Conservation (phyloP, 2,113 vertebrate genomes). For the Columba livia region DNA sequence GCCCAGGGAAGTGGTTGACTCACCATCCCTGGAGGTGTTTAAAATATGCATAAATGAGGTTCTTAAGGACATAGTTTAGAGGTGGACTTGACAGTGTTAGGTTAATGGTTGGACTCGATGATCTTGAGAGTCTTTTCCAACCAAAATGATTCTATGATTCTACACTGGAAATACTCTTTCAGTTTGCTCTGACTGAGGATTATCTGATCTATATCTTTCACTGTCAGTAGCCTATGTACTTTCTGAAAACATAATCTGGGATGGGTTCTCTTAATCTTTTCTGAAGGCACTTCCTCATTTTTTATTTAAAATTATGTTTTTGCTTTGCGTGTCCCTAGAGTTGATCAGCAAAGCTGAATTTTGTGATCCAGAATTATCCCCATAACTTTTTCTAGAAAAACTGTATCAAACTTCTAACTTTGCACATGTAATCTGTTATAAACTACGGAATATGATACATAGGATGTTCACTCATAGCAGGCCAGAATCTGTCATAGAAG, state of each 20-base stretch:
- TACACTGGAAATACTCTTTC: not conserved
- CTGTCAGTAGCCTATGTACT: rapidly evolving
- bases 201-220: not conserved
- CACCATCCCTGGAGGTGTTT: too few species aligned
- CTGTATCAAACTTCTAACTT: not conserved
- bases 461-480: not conserved
- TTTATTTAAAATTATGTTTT: not conserved
- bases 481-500: not conserved
- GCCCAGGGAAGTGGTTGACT: too few species aligned
- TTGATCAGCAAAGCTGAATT: not conserved
- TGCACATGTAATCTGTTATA: not conserved
- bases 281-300: not conserved
- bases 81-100: too few species aligned
- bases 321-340: not conserved
- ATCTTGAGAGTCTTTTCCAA: too few species aligned
- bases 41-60: too few species aligned
- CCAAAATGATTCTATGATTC: too few species aligned
- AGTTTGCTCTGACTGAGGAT: not conserved
- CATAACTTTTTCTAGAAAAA: not conserved
- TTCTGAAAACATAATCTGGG: not conserved
- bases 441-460: not conserved
- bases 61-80: too few species aligned
- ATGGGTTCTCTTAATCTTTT: not conserved
- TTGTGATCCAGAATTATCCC: not conserved
- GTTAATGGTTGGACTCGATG: too few species aligned